Percentiles rank a stretch among this genome's conserved stretches.
phyloP scores from a whole-genome alignment of 2,113 vertebrate species.

The Forbesichthys agassizii region DNA sequence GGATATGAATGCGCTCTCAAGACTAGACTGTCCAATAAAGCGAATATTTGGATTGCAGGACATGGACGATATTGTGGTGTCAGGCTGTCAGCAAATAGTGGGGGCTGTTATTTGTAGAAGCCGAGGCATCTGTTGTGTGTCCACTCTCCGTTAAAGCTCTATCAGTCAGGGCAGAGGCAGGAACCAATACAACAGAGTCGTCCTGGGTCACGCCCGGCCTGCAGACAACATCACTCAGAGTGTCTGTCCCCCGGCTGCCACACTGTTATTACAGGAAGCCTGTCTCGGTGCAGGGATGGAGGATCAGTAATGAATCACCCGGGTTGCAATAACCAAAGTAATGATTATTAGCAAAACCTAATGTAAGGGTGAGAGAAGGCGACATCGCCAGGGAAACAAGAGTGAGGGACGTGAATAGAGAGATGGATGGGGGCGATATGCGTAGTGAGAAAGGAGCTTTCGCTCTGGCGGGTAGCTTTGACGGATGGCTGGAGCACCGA shows the following conservation, averaged over 20 bases:
- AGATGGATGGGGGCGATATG: constrained; percentile 47
- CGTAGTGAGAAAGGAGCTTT: constrained; percentile 44
- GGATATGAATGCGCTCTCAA: constrained; percentile 40
- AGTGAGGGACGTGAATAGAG: constrained; percentile 22
- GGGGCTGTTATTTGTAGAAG: constrained; percentile 40
- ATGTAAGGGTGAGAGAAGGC: constrained; percentile 55
- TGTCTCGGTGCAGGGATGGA: constrained; percentile 31
- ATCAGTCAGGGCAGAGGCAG: constrained; percentile 55
- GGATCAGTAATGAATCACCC: constrained; percentile 59
- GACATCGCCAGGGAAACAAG: constrained; percentile 36
- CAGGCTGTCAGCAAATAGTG: constrained; percentile 45
- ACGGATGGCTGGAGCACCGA: constrained; percentile 63
- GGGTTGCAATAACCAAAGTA: constrained; percentile 69
- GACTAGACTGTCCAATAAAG: constrained; percentile 48
- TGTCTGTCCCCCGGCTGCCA: constrained; percentile 41
- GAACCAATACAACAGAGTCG: constrained; percentile 44
- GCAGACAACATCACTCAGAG: constrained; percentile 54
- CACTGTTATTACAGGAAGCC: constrained; percentile 39
- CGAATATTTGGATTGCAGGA: constrained; percentile 52
- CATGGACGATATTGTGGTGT: constrained; percentile 47
- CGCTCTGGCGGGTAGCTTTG: constrained; percentile 68
- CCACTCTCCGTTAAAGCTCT: constrained; percentile 53
- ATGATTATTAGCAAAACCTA: constrained; percentile 68
- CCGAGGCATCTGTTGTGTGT: constrained; percentile 29
- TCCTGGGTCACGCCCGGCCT: constrained; percentile 37